phyloP scores from a whole-genome alignment of 1,140 invertebrate species.

The Pseudomyrmex dendroicus region DNA sequence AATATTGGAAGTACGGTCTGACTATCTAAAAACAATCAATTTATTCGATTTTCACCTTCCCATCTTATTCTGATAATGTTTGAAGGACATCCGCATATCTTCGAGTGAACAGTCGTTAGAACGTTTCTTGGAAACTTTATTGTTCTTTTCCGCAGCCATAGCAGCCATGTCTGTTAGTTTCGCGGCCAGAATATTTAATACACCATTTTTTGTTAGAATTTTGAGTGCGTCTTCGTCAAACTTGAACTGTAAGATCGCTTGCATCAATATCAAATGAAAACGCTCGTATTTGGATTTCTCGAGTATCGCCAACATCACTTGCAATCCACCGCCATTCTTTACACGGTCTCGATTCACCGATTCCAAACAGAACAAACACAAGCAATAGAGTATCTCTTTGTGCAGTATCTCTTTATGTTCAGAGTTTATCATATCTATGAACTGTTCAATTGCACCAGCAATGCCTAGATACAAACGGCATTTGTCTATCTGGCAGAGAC shows the following conservation, averaged over 20 bases:
- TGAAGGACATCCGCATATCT: slow-evolving; percentile 51
- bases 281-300: slow-evolving; percentile 70
- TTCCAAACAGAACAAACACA: slow-evolving; percentile 81
- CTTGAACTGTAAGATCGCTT: slow-evolving; percentile 77
- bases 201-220: slow-evolving; percentile 79
- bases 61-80: slow-evolving; percentile 69
- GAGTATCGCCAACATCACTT: slow-evolving; percentile 77
- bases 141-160: slow-evolving; percentile 58
- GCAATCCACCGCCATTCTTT: slow-evolving; percentile 72
- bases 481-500: slow-evolving; percentile 77
- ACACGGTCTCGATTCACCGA: slow-evolving; percentile 79
- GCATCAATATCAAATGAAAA: slow-evolving; percentile 76
- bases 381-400: slow-evolving; percentile 69
- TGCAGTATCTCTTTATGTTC: slow-evolving; percentile 33
- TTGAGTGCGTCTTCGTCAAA: slow-evolving; percentile 76
- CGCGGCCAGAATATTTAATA: slow-evolving; percentile 76
- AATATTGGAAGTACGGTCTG: neutral
- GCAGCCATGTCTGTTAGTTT: slow-evolving; percentile 75
- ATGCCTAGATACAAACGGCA: slow-evolving; percentile 77
- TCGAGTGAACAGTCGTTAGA: slow-evolving; percentile 65
- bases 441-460: slow-evolving; percentile 72
- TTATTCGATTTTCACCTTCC: slow-evolving; percentile 66
- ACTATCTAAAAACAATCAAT: neutral
- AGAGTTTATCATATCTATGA: slow-evolving; percentile 70
- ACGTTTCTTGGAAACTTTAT: slow-evolving; percentile 72